Percentiles rank a stretch among this genome's conserved stretches.
Evolutionary conservation across 2,113 vertebrate species (phyloP).

Genomic region (Gorsachius goisagi): DNA sequence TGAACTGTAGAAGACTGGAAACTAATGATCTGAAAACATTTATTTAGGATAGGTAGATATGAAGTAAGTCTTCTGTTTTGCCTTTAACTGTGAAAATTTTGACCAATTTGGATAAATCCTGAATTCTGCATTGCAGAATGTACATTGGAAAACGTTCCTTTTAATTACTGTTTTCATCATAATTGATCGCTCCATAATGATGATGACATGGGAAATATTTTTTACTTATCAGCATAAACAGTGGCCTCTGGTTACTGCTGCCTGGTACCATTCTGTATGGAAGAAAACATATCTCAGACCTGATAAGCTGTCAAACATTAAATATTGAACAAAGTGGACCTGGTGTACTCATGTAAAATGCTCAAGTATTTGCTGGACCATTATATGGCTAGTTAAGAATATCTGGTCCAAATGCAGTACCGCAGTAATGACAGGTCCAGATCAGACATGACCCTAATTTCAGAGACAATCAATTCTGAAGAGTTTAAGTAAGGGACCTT

Average conservation of each 20-base stretch:
- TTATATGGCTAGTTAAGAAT: background rate
- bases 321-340: background rate
- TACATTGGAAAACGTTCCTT: background rate
- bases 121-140: background rate
- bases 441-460: accelerated
- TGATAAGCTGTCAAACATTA: background rate
- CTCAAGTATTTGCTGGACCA: background rate
- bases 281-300: background rate
- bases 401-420: background rate
- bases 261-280: background rate
- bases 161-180: background rate
- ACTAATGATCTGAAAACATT: background rate
- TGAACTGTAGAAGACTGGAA: background rate
- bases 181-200: background rate
- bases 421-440: background rate
- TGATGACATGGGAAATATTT: background rate
- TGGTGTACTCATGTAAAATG: background rate
- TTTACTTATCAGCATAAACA: background rate
- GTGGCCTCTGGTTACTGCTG: background rate
- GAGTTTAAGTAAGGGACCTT: background rate
- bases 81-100: background rate
- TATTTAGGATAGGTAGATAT: background rate
- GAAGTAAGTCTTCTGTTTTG: background rate
- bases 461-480: background rate
- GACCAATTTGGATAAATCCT: background rate